Evolutionary conservation across 2,888 invertebrate species (phyloP).

Genomic region (Drosophila melanosoma): DNA sequence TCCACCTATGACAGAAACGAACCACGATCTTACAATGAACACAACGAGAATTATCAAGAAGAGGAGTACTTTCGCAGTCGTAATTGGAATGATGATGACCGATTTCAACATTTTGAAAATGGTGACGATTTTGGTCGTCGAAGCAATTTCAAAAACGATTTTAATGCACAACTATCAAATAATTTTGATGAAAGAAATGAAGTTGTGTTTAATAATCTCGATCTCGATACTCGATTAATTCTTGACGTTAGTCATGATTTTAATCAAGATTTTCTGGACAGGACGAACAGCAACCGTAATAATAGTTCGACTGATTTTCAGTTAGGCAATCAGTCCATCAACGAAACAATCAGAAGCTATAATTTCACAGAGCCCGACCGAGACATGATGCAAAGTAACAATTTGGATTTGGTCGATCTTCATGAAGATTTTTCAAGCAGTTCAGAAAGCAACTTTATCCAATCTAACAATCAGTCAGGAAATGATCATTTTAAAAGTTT

Average conservation of each 20-base stretch:
- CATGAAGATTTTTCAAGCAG: constrained; percentile 7
- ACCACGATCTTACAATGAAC: constrained; percentile 1
- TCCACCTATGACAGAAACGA: background rate
- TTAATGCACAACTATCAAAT: background rate
- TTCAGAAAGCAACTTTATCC: background rate
- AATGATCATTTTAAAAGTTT: background rate
- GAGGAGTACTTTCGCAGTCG: background rate
- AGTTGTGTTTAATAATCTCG: background rate
- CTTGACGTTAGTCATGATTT: constrained; percentile 1
- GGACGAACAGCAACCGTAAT: background rate
- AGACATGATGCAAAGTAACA: background rate
- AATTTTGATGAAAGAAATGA: background rate
- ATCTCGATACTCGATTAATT: constrained; percentile 18
- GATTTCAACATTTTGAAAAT: background rate
- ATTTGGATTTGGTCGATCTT: constrained; percentile 3
- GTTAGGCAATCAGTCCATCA: background rate
- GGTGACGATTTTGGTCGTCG: background rate
- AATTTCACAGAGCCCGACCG: background rate
- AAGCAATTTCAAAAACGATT: constrained; percentile 1
- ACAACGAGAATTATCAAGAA: background rate
- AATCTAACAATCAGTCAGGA: background rate
- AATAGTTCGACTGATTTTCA: background rate
- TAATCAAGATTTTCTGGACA: constrained; percentile 9
- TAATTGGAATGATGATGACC: background rate
- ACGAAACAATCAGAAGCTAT: background rate